Evolutionary conservation across 2,797 vertebrate species (phyloP), one percentile per base, ranked within the genome.

Genomic region (Euthynnus affinis): DNA sequence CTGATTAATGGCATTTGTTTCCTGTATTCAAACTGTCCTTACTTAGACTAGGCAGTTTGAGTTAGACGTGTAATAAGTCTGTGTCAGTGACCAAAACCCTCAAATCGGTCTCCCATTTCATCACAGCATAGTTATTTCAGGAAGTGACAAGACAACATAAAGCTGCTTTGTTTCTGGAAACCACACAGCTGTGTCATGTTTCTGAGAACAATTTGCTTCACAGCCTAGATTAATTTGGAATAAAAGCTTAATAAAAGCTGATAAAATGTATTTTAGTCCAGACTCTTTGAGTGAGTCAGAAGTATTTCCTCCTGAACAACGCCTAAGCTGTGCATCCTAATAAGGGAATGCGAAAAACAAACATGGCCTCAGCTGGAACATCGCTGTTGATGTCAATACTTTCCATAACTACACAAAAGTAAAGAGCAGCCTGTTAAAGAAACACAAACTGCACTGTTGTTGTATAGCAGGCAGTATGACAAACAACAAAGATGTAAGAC

Each of bases 341-440:
- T 74, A 75, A 64, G 61, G 46, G 62, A 73, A 58, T 56, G 12
- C 44, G 61, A 63, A 69, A 76, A 73, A 70, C 80, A 82, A 68
- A 72, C 49, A 29, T 29, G 5, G 27, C 5, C 27, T 29, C 27
- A 29, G 27, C 27, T 29, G 27, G 27, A 29, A 29, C 27, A 29
- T n/a, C n/a, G n/a, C n/a, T n/a, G n/a, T n/a, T n/a, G n/a, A n/a
- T n/a, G n/a, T 32, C 29, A 32, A 32, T 6, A 32, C 29, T 32
- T 32, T 32, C 55, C 53, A 23, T 27, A 17, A 72, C 22, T 17
- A 42, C 17, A 34, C n/a, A n/a, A 29, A 17, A 17, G 49, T 57
- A 49, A n/a, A 52, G 3, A 9, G 23, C 58, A 15, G 13, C 32
- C 9, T 55, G n/a, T 42, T n/a, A 12, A 3, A 20, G 56, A 61